Conservation (phyloP, 2,888 invertebrate genomes). For the Noctua pronuba region DNA sequence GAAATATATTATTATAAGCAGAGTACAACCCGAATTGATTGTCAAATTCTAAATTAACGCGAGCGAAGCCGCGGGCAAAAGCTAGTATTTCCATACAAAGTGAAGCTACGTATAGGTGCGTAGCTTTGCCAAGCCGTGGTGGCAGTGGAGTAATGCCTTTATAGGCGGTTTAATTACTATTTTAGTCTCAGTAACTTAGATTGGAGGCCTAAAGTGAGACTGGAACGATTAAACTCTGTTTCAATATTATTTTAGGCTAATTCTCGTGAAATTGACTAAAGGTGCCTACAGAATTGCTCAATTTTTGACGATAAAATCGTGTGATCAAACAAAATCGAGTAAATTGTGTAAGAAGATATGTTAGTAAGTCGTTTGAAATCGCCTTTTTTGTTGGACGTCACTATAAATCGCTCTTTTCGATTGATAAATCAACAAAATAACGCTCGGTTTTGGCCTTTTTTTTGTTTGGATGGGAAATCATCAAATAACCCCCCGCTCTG, state of each 20-base stretch:
- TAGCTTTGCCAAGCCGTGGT: not conserved
- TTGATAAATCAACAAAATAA: not conserved
- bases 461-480: too few species aligned
- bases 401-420: not conserved
- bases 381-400: not conserved
- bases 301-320: not conserved
- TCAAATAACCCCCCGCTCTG: too few species aligned
- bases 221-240: constrained; percentile 22
- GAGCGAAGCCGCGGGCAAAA: too few species aligned
- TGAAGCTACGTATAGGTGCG: too few species aligned
- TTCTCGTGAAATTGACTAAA: not conserved
- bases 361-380: not conserved
- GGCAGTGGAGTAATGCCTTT: not conserved
- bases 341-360: not conserved
- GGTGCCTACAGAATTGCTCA: not conserved
- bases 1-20: too few species aligned
- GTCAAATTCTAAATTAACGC: too few species aligned
- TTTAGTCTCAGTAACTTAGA: constrained; percentile 36
- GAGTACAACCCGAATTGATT: too few species aligned
- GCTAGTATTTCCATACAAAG: too few species aligned
- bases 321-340: not conserved
- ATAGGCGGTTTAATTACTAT: constrained; percentile 35
- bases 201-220: constrained; percentile 17
- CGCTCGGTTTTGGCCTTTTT: too few species aligned
- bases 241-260: constrained; percentile 42